phyloP scores from a whole-genome alignment of 1,140 invertebrate species.

The Stegodyphus mimosarum region DNA sequence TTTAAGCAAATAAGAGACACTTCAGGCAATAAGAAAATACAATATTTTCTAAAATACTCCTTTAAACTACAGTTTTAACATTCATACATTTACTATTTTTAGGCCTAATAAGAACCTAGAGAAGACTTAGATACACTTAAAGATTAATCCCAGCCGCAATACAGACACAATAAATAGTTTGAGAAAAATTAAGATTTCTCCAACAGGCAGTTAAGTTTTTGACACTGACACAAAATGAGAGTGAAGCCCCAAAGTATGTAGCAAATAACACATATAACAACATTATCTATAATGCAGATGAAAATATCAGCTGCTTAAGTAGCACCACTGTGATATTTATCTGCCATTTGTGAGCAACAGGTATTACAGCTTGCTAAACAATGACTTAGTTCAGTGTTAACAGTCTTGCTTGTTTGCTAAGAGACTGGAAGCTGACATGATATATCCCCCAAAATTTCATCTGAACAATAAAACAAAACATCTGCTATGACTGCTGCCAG shows the following conservation, averaged over 20 bases:
- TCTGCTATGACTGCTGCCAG: conserved; percentile 90
- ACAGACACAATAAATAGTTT: conserved; percentile 26
- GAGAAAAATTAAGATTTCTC: not conserved
- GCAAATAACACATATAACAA: conserved; percentile 38
- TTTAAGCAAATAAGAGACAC: not conserved
- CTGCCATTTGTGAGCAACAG: conserved; percentile 53
- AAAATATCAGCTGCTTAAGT: conserved; percentile 54
- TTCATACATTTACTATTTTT: conserved; percentile 11
- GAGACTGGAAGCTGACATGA: conserved; percentile 34
- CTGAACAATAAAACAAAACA: conserved; percentile 80
- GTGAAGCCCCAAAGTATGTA: conserved; percentile 54
- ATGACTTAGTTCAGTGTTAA: conserved; percentile 27
- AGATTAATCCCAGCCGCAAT: conserved; percentile 52
- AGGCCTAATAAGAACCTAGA: conserved; percentile 18
- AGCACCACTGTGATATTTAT: conserved; percentile 59
- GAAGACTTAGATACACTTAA: conserved; percentile 25
- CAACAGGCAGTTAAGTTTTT: conserved; percentile 39
- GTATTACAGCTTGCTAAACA: conserved; percentile 44
- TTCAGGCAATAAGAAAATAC: not conserved
- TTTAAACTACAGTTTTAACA: conserved; percentile 17
- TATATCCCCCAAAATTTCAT: conserved; percentile 13
- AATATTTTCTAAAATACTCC: conserved; percentile 24
- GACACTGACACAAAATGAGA: conserved; percentile 22
- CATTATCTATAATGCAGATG: conserved; percentile 48
- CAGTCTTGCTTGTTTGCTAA: conserved; percentile 22